These are phyloP conservation scores for Sinella curviseta DNA, from an alignment of 1,140 invertebrate genomes.

Conservation along the genomic window DNA sequence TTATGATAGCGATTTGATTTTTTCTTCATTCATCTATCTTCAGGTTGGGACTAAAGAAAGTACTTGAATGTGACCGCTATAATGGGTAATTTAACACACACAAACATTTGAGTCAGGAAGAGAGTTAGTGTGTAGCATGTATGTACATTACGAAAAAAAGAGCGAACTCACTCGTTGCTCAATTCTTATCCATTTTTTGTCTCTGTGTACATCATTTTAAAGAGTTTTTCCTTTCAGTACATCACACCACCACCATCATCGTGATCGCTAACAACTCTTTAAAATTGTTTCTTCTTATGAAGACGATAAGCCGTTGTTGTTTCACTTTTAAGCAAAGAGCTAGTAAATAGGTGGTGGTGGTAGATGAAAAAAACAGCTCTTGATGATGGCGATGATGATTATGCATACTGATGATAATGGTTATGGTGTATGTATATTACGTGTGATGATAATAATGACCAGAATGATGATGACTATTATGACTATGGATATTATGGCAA, in stretches of 20 bases:
- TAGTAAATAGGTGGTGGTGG: too few species aligned
- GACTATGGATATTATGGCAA: background rate
- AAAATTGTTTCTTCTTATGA: background rate
- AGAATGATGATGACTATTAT: background rate
- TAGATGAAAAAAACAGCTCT: background rate
- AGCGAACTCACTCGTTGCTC: background rate
- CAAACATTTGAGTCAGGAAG: too few species aligned
- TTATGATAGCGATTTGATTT: too few species aligned
- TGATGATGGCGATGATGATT: background rate
- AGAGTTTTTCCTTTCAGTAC: too few species aligned
- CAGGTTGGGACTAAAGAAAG: too few species aligned
- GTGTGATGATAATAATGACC: conserved; percentile 16
- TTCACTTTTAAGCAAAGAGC: background rate
- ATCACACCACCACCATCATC: too few species aligned
- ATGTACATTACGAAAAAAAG: background rate
- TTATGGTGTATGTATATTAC: conserved; percentile 2
- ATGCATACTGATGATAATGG: conserved; percentile 19
- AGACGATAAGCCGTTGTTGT: background rate
- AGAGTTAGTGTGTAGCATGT: background rate
- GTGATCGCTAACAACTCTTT: too few species aligned
- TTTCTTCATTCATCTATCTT: too few species aligned
- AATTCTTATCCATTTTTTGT: too few species aligned
- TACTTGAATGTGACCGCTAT: too few species aligned
- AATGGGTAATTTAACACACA: too few species aligned
- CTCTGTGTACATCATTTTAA: too few species aligned